Percentiles rank a stretch among this genome's conserved stretches.
These are phyloP conservation scores for Octomys mimax DNA, from an alignment of 2,797 vertebrate genomes.

Conservation along the genomic window DNA sequence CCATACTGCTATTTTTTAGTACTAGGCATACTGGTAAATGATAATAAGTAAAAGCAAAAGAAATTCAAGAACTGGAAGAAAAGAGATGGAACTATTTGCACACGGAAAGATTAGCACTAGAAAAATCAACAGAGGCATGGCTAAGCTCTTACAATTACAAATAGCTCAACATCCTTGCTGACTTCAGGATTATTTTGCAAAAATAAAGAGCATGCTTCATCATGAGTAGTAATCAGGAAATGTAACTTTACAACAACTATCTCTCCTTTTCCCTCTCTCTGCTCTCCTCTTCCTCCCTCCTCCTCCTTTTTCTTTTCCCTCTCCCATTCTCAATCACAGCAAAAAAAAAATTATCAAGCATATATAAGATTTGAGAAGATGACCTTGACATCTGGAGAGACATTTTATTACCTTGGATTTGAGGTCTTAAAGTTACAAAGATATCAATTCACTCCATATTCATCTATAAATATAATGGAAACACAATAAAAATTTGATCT, in stretches of 20 bases:
- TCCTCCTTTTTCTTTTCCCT: not conserved
- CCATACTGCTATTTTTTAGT: not conserved
- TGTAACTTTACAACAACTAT: not conserved
- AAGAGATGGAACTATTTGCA: not conserved
- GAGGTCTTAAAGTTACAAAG: conserved; percentile 2
- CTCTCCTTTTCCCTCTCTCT: not conserved
- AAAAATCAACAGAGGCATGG: conserved; percentile 4
- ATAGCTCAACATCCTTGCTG: not conserved
- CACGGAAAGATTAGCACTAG: not conserved
- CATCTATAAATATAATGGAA: conserved; percentile 31
- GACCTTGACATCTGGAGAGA: not conserved
- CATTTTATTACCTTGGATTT: conserved; percentile 20
- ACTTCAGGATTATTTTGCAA: not conserved
- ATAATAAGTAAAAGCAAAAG: not conserved
- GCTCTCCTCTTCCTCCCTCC: not conserved
- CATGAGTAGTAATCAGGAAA: not conserved
- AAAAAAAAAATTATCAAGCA: conserved; percentile 30
- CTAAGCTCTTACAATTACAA: not conserved
- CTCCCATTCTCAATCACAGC: not conserved
- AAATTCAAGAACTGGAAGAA: conserved; percentile 18
- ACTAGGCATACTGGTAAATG: not conserved
- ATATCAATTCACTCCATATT: not conserved
- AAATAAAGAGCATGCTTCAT: not conserved
- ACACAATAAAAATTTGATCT: conserved; percentile 27
- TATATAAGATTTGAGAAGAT: conserved; percentile 11